Conservation (phyloP, 2,888 invertebrate genomes). For the Hirtodrosophila confusa region DNA sequence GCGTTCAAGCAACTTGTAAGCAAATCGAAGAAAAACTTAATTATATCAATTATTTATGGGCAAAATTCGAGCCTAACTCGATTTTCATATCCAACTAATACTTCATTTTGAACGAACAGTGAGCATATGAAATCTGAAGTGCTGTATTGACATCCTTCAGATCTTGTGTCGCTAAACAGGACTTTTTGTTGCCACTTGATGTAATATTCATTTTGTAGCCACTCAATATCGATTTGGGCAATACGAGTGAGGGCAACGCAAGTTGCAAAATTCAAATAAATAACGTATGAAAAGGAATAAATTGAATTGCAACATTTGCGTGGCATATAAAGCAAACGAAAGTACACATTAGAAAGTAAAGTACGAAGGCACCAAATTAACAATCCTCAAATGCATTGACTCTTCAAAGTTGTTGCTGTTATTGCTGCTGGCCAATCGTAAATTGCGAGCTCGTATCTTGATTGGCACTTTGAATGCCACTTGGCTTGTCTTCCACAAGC, state of each 20-base stretch:
- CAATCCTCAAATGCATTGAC: conserved; percentile 34
- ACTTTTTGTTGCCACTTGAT: too few relatives aligned
- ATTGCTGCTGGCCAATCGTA: conserved; percentile 61
- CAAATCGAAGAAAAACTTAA: conserved; percentile 4
- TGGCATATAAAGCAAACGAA: conserved; percentile 3
- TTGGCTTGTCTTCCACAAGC: conserved; percentile 57
- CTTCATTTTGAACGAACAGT: too few relatives aligned
- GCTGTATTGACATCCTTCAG: too few relatives aligned
- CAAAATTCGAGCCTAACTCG: background rate
- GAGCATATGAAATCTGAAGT: too few relatives aligned
- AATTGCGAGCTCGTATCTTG: conserved; percentile 62
- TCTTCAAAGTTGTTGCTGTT: conserved; percentile 7
- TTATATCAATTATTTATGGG: too few relatives aligned
- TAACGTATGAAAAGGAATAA: background rate
- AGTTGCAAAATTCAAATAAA: too few relatives aligned
- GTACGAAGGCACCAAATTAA: conserved; percentile 27
- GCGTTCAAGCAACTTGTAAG: background rate
- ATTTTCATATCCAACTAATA: too few relatives aligned
- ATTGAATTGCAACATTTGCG: conserved; percentile 30
- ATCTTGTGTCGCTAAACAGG: too few relatives aligned
- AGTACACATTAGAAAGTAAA: conserved; percentile 22
- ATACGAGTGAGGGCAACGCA: too few relatives aligned
- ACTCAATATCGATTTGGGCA: too few relatives aligned
- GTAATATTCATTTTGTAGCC: too few relatives aligned
- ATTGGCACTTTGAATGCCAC: conserved; percentile 59